phyloP scores from a whole-genome alignment of 2,113 vertebrate species.

The Lates calcarifer region DNA sequence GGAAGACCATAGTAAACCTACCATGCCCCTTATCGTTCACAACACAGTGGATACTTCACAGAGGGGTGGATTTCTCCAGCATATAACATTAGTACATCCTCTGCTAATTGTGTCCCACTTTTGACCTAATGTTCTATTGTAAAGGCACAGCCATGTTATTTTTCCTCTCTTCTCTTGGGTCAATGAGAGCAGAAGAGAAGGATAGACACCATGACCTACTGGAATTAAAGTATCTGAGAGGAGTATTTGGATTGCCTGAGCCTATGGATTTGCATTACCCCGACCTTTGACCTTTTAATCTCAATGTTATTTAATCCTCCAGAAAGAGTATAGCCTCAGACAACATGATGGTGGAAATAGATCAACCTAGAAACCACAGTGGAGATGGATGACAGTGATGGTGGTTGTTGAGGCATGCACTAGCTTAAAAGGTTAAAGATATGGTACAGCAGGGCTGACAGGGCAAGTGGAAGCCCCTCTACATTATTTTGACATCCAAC shows the following conservation, averaged over 20 bases:
- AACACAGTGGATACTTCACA: slow-evolving; percentile 2
- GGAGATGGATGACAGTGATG: slow-evolving; percentile 20
- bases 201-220: slow-evolving; percentile 36
- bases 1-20: slow-evolving; percentile 39
- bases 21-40: slow-evolving; percentile 25
- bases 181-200: slow-evolving; percentile 33
- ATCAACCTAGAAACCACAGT: slow-evolving; percentile 42
- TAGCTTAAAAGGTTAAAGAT: slow-evolving; percentile 35
- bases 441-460: neutral
- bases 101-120: slow-evolving; percentile 37
- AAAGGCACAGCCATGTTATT: neutral
- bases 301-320: slow-evolving; percentile 70
- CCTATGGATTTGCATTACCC: slow-evolving; percentile 71
- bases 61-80: neutral
- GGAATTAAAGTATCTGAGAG: slow-evolving; percentile 59
- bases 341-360: slow-evolving; percentile 33
- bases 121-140: slow-evolving; percentile 43
- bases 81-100: slow-evolving; percentile 13
- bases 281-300: slow-evolving; percentile 75
- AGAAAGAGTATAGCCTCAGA: slow-evolving; percentile 60
- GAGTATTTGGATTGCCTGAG: slow-evolving; percentile 55
- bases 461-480: neutral
- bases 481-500: neutral
- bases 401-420: neutral
- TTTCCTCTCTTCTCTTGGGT: neutral